phyloP scores from a whole-genome alignment of 2,797 vertebrate species.

The Rhinella marina region DNA sequence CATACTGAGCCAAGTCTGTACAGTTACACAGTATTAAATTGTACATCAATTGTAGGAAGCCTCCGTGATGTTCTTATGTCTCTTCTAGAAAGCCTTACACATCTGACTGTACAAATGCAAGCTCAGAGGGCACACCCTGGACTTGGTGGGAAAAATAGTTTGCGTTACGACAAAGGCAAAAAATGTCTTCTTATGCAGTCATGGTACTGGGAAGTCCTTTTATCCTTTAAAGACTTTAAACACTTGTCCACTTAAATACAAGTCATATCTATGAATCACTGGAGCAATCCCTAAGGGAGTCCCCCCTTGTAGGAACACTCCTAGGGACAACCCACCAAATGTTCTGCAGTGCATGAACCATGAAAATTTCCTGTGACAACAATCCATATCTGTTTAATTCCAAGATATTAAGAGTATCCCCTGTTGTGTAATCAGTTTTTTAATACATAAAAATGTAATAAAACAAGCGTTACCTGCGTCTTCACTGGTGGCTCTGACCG shows the following conservation, averaged over 20 bases:
- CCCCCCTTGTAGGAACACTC: constrained; percentile 29
- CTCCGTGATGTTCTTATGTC: background rate
- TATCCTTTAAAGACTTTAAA: background rate
- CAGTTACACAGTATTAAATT: background rate
- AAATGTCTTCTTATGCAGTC: background rate
- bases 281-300: constrained; percentile 22
- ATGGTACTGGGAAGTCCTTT: background rate
- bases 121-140: constrained; percentile 39
- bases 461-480: constrained; percentile 29
- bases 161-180: background rate
- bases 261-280: background rate
- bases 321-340: background rate
- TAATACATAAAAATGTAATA: background rate
- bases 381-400: background rate
- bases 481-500: background rate
- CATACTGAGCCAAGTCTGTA: background rate
- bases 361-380: background rate
- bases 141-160: constrained; percentile 22
- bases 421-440: background rate
- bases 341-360: background rate
- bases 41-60: background rate
- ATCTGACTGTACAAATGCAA: background rate
- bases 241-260: background rate
- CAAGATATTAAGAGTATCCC: background rate
- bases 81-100: background rate